phyloP scores from a whole-genome alignment of 1,140 invertebrate species.

The Eupristina koningsbergeri region DNA sequence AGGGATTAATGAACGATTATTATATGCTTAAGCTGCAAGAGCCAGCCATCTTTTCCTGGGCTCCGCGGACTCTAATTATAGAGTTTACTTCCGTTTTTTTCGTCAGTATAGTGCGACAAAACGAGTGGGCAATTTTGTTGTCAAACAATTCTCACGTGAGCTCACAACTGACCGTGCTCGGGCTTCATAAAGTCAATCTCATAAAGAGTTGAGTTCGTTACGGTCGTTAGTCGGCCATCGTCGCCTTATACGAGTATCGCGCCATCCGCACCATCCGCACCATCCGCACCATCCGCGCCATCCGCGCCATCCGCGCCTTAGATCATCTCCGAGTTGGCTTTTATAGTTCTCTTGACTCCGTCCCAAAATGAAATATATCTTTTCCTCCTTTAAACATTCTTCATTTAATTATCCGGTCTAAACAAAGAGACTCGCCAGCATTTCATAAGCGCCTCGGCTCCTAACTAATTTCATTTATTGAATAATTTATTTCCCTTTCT shows the following conservation, averaged over 20 bases:
- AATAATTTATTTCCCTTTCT: no score
- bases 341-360: neutral
- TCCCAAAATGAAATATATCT: slow-evolving; percentile 1
- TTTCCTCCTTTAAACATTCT: neutral
- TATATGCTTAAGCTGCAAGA: neutral
- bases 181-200: slow-evolving; percentile 20
- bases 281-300: no score
- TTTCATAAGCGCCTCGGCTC: no score
- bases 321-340: neutral
- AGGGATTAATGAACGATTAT: slow-evolving; percentile 42
- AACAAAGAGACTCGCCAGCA: neutral
- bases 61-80: slow-evolving; percentile 17
- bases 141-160: slow-evolving; percentile 13
- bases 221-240: slow-evolving; percentile 56
- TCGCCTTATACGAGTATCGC: neutral
- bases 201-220: slow-evolving; percentile 57
- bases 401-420: neutral
- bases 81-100: slow-evolving; percentile 37
- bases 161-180: neutral
- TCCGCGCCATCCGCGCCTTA: neutral
- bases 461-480: no score
- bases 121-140: slow-evolving; percentile 23
- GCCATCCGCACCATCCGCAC: neutral
- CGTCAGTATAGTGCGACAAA: neutral
- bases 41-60: slow-evolving; percentile 12